Evolutionary conservation across 1,140 invertebrate species (phyloP).

Genomic region (Brachionus koreanus): DNA sequence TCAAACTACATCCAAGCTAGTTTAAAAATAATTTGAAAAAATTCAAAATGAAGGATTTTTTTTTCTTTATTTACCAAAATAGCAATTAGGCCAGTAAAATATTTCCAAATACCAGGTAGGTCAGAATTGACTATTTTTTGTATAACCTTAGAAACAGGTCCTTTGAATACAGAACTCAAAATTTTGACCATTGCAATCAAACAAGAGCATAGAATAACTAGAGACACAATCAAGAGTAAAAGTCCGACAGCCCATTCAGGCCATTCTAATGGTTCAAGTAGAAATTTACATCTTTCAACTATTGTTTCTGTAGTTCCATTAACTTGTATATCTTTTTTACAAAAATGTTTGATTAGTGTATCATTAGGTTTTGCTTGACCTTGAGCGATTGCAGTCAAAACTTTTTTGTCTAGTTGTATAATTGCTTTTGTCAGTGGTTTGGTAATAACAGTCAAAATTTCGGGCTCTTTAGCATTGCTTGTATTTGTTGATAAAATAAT

Average conservation of each 20-base stretch:
- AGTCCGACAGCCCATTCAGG: conserved; percentile 59
- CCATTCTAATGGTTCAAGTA: conserved; percentile 47
- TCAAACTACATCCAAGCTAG: conserved; percentile 62
- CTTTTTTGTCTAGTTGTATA: conserved; percentile 59
- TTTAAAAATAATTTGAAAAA: neutral
- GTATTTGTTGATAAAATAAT: neutral
- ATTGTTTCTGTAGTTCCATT: conserved; percentile 44
- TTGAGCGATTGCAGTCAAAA: conserved; percentile 54
- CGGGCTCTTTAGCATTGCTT: conserved; percentile 45
- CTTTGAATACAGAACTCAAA: conserved; percentile 59
- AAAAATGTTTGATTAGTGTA: conserved; percentile 47
- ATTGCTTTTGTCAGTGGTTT: conserved; percentile 41
- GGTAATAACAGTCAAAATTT: conserved; percentile 61
- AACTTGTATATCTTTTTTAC: conserved; percentile 45
- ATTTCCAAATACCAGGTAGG: conserved; percentile 57
- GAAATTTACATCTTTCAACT: neutral
- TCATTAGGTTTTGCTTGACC: conserved; percentile 45
- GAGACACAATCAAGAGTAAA: conserved; percentile 60
- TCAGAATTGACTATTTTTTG: conserved; percentile 63
- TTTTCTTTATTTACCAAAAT: conserved; percentile 52
- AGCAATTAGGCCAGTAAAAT: conserved; percentile 63
- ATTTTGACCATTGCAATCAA: conserved; percentile 65
- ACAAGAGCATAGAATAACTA: conserved; percentile 62
- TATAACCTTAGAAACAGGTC: conserved; percentile 61
- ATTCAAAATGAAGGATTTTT: neutral